Conservation (phyloP, 2,797 vertebrate species). For the Phataginus tetradactyla region DNA sequence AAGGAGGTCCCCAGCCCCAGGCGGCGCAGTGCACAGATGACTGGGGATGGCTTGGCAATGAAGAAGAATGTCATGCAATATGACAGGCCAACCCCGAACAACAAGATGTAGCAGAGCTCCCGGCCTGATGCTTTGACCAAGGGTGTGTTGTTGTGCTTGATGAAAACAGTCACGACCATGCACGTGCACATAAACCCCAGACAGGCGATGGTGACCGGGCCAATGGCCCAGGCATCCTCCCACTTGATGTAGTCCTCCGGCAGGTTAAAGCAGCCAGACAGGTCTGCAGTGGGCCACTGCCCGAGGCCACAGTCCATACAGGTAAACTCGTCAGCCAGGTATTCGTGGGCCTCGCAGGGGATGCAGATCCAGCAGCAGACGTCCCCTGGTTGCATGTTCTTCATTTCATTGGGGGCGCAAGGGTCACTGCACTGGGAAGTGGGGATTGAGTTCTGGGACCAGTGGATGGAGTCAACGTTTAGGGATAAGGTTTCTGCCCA, state of each 20-base stretch:
- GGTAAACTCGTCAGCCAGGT: slow-evolving; percentile 96
- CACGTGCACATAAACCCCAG: slow-evolving; percentile 96
- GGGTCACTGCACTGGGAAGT: slow-evolving; percentile 98
- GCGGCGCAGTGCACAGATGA: slow-evolving; percentile 95
- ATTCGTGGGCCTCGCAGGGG: slow-evolving; percentile 96
- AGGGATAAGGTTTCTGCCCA: slow-evolving; percentile 96
- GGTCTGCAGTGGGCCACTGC: slow-evolving; percentile 95
- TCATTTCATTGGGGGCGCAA: slow-evolving; percentile 98
- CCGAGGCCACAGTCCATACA: slow-evolving; percentile 95
- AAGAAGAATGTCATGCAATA: slow-evolving; percentile 99
- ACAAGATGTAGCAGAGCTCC: slow-evolving; percentile 97
- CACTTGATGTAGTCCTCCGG: slow-evolving; percentile 99
- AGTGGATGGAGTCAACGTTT: slow-evolving; percentile 93
- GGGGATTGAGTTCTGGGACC: slow-evolving; percentile 92
- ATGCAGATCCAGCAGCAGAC: slow-evolving; percentile 99
- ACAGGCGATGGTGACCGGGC: slow-evolving; percentile 96
- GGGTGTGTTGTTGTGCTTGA: slow-evolving; percentile 96
- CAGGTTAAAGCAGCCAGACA: slow-evolving; percentile 95
- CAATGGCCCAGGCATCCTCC: slow-evolving; percentile 99
- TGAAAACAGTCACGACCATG: slow-evolving; percentile 94
- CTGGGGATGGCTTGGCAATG: slow-evolving; percentile 97
- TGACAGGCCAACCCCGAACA: slow-evolving; percentile 96
- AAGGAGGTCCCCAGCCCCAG: slow-evolving; percentile 97
- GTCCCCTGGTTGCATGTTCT: slow-evolving; percentile 99
- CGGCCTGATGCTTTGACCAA: slow-evolving; percentile 98